phyloP scores from a whole-genome alignment of 2,797 vertebrate species.

The Bufotes viridis region DNA sequence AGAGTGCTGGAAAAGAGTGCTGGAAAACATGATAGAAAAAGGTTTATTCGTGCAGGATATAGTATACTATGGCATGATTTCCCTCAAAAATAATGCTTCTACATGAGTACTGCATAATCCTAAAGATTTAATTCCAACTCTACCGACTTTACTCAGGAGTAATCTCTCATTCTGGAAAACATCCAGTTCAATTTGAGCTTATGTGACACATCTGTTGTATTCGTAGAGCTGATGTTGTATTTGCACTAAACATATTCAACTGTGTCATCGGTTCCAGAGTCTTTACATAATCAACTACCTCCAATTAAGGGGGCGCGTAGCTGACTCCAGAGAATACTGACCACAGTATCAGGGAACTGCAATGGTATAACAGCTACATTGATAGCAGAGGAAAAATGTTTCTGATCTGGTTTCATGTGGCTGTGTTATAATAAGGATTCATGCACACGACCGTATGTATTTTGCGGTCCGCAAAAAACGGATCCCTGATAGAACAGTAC shows the following conservation, averaged over 20 bases:
- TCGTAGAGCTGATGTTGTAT: conserved; percentile 38
- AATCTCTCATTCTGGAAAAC: conserved; percentile 51
- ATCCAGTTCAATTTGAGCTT: conserved; percentile 55
- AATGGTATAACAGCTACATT: background rate
- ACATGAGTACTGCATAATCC: conserved; percentile 48
- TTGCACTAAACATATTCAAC: conserved; percentile 32
- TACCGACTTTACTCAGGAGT: conserved; percentile 17
- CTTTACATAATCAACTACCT: conserved; percentile 39
- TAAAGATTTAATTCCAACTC: conserved; percentile 52
- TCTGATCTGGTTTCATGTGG: background rate
- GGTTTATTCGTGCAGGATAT: background rate
- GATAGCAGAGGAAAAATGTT: background rate
- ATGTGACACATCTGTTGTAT: conserved; percentile 57
- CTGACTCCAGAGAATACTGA: background rate
- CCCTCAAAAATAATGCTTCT: conserved; percentile 40
- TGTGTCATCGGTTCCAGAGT: conserved; percentile 2
- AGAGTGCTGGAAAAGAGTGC: background rate
- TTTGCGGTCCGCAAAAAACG: too few species aligned
- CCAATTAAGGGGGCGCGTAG: background rate
- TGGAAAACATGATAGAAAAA: background rate
- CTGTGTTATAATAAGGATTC: background rate
- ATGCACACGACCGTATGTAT: too few species aligned
- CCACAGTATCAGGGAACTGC: too few species aligned
- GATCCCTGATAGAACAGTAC: too few species aligned
- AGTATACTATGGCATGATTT: conserved; percentile 31